Conservation (phyloP, 2,888 invertebrate species). For the Arctia plantaginis region DNA sequence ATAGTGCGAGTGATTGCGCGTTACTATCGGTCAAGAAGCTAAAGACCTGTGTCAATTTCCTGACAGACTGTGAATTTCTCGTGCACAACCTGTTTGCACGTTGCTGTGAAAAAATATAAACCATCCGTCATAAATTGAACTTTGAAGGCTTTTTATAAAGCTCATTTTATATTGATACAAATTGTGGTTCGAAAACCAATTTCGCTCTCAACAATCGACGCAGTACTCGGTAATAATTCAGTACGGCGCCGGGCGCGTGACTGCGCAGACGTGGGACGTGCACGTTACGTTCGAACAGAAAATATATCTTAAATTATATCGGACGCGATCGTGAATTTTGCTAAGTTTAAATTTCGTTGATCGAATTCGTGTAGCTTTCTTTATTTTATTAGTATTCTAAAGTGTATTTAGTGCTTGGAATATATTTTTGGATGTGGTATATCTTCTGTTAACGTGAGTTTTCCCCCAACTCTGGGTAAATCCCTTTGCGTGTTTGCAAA, state of each 20-base stretch:
- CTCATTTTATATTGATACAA: constrained; percentile 56
- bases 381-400: constrained; percentile 38
- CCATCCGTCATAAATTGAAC: constrained; percentile 58
- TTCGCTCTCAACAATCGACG: constrained; percentile 79
- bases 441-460: constrained; percentile 58
- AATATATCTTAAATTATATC: constrained; percentile 49
- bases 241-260: constrained; percentile 80
- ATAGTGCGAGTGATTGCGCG: constrained; percentile 48
- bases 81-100: constrained; percentile 72
- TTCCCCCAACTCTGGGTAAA: constrained; percentile 54
- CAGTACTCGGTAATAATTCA: constrained; percentile 75
- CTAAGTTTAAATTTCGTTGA: constrained; percentile 56
- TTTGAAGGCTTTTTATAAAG: constrained; percentile 59
- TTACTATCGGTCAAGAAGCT: constrained; percentile 68
- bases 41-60: constrained; percentile 69
- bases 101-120: constrained; percentile 61
- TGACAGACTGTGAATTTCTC: constrained; percentile 74
- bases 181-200: constrained; percentile 73
- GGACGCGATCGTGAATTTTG: constrained; percentile 64
- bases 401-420: constrained; percentile 51
- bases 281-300: constrained; percentile 49
- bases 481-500: constrained; percentile 62
- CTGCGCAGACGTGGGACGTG: constrained; percentile 69
- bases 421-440: constrained; percentile 59
- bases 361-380: constrained; percentile 50